These are phyloP conservation scores for Tragelaphus buxtoni DNA, from an alignment of 2,113 vertebrate genomes.

Conservation along the genomic window DNA sequence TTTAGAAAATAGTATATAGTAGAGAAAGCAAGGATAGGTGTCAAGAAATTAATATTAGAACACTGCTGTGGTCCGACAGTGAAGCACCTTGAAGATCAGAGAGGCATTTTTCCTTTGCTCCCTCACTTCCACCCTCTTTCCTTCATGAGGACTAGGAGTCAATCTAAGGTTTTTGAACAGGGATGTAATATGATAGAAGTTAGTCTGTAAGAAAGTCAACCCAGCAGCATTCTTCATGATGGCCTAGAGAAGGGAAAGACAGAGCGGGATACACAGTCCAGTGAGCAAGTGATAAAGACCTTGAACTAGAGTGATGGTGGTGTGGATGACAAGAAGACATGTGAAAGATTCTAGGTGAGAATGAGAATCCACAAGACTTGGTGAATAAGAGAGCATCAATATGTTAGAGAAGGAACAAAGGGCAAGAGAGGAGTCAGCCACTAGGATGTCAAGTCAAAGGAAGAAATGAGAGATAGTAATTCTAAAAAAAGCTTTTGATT, in stretches of 20 bases:
- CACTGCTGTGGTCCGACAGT: no score
- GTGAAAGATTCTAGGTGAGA: not conserved
- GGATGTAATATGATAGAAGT: not conserved
- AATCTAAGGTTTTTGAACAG: not conserved
- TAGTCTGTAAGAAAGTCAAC: not conserved
- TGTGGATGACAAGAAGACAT: not conserved
- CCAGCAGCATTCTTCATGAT: not conserved
- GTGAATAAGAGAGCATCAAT: not conserved
- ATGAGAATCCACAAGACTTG: not conserved
- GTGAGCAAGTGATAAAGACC: not conserved
- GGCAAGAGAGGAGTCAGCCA: not conserved
- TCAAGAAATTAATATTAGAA: not conserved
- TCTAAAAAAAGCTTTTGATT: not conserved
- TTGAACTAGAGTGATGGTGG: not conserved
- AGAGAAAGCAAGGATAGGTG: not conserved
- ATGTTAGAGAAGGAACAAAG: not conserved
- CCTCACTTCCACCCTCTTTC: not conserved
- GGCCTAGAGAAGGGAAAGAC: not conserved
- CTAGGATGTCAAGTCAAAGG: not conserved
- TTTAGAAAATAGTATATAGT: not conserved
- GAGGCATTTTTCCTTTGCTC: not conserved
- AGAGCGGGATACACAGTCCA: not conserved
- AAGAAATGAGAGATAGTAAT: not conserved
- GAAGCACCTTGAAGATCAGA: not conserved
- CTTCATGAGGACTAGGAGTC: not conserved